Evolutionary conservation across 2,113 vertebrate genomes (phyloP).

Genomic region (Bungarus multicinctus): DNA sequence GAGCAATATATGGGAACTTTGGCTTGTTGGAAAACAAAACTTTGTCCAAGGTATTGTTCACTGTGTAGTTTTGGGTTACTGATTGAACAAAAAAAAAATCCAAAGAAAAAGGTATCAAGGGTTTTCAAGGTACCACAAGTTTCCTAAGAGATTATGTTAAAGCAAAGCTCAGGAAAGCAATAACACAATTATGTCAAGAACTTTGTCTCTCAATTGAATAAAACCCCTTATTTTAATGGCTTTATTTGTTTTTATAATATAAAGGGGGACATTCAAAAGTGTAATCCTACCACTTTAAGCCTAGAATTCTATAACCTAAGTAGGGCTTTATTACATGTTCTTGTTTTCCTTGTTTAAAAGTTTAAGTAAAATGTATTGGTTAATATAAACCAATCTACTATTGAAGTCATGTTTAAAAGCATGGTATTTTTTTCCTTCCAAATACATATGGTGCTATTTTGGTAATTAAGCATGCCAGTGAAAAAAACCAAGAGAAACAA

Average conservation of each 20-base stretch:
- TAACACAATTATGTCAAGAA: slow-evolving; percentile 24
- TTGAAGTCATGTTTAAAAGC: not conserved
- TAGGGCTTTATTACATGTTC: not conserved
- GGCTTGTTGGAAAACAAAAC: slow-evolving; percentile 1
- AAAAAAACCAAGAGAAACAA: not conserved
- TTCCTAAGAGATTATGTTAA: slow-evolving; percentile 45
- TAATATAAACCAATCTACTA: not conserved
- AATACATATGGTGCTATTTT: not conserved
- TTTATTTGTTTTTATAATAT: not conserved
- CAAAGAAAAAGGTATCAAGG: slow-evolving; percentile 16
- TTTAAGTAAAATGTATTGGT: not conserved
- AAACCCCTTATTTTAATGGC: not conserved
- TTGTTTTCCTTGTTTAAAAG: not conserved
- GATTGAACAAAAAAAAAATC: slow-evolving; percentile 30
- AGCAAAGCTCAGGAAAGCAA: slow-evolving; percentile 32
- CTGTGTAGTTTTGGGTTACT: not conserved
- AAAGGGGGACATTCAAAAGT: not conserved
- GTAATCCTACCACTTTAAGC: not conserved
- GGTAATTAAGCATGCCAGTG: not conserved
- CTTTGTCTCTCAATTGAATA: slow-evolving; percentile 7
- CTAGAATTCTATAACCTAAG: not conserved
- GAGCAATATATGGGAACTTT: not conserved
- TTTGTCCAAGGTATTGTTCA: not conserved
- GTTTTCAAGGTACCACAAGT: slow-evolving; percentile 44
- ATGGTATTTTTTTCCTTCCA: not conserved